Base-by-base conservation (phyloP, 2,888 invertebrate species). In the Hemicrepidius hirtus region DNA sequence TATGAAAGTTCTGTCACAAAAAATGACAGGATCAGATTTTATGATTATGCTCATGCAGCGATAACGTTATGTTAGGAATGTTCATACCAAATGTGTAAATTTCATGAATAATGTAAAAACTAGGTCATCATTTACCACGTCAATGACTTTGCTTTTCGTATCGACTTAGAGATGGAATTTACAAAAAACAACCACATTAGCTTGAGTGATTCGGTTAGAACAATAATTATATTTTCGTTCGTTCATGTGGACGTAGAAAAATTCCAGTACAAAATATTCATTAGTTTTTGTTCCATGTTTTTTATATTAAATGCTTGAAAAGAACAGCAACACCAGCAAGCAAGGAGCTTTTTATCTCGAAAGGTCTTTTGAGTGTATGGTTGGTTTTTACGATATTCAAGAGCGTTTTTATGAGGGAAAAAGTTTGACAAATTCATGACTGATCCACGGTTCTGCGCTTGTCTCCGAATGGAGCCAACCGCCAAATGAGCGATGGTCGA, bases 351-450 rank as follows among this genome's bases (percentile, higher is more conserved):
- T 60, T 60, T 60, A 60, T 28, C 18, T 24, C 44, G 41, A 5
- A 41, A 18, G 18, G 37, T 12, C 60, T 60, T 57, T 60, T 60
- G 41, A 44, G 41, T 44, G 41, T 44, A 41, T 40, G 24, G 21
- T 13, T 12, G 37, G 18, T 65, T 65, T 65, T 65, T 65, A 65
- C 50, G 64, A 37, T 53, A 53, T 65, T 65, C 64, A 65, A 53
- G 63, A 60, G 63, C 32, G 63, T 68, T 60, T 50, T 50, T 21
- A 50, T 24, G 65, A 55, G 35, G 57, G 59, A 66, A 66, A 71
- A 71, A 71, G 12, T 24, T 59, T 71, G 71, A 71, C 71, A 71
- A 71, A 71, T 71, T 71, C 65, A 71, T 65, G 71, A 71, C 49
- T 66, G 70, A 71, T 71, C 65, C 59, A 41, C 71, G 59, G 46